phyloP scores from a whole-genome alignment of 2,113 vertebrate genomes.

The Thamnaconus septentrionalis region DNA sequence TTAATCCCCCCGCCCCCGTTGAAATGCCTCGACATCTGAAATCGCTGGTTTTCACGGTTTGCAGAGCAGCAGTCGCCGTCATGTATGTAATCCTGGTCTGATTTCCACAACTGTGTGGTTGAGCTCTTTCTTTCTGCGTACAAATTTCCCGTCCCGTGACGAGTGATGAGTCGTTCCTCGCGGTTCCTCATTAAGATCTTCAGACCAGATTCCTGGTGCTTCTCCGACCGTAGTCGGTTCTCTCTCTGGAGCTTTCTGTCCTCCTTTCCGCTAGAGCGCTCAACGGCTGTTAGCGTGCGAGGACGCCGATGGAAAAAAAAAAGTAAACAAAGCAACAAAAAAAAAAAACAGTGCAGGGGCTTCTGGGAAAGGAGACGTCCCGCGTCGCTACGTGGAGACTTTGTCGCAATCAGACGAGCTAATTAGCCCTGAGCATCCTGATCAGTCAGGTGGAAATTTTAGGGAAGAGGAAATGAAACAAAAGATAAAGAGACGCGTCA shows the following conservation, averaged over 20 bases:
- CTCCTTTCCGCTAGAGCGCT: conserved; percentile 1
- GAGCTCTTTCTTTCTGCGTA: neutral
- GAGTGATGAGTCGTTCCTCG: neutral
- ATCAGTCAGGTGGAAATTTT: conserved; percentile 48
- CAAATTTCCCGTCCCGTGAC: neutral
- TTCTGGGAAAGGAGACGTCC: conserved; percentile 54
- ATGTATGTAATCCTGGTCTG: too few relatives aligned
- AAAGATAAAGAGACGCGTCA: conserved; percentile 19
- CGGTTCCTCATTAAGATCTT: conserved; percentile 28
- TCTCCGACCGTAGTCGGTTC: conserved; percentile 1
- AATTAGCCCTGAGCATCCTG: conserved; percentile 66
- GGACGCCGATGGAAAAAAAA: conserved; percentile 18
- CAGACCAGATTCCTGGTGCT: conserved; percentile 4
- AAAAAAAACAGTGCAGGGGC: neutral
- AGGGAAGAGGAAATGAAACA: conserved; percentile 11
- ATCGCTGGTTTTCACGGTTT: too few relatives aligned
- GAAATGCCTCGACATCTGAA: too few relatives aligned
- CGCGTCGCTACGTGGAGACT: conserved; percentile 33
- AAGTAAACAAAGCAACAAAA: too few relatives aligned
- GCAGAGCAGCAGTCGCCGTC: too few relatives aligned
- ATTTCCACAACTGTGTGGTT: too few relatives aligned
- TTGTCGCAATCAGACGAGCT: conserved; percentile 70
- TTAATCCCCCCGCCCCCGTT: too few relatives aligned
- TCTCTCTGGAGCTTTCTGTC: conserved; percentile 33
- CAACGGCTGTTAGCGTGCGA: conserved; percentile 52